These are phyloP conservation scores for Embiotoca jacksoni DNA, from an alignment of 2,113 vertebrate species.

Conservation along the genomic window DNA sequence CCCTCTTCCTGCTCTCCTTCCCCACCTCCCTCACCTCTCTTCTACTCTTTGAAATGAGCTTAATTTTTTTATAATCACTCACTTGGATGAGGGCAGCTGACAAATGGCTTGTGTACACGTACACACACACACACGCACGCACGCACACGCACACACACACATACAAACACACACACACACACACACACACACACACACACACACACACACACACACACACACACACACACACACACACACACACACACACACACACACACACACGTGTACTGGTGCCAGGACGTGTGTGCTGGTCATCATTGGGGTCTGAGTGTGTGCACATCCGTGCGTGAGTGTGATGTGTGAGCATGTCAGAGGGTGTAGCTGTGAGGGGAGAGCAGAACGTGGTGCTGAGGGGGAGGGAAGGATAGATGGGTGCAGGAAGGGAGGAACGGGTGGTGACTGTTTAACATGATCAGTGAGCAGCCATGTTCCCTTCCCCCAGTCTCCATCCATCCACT, in stretches of 20 bases:
- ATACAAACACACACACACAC: too few relatives aligned
- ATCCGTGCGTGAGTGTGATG: conserved; percentile 50
- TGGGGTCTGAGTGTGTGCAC: conserved; percentile 23
- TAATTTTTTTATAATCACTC: conserved; percentile 67
- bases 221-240: too few relatives aligned
- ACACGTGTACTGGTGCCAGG: neutral
- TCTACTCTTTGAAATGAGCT: conserved; percentile 53
- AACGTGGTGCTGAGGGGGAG: conserved; percentile 49
- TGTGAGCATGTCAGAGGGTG: conserved; percentile 69
- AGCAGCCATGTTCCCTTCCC: conserved; percentile 75
- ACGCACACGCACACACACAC: too few relatives aligned
- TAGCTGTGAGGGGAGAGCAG: conserved; percentile 46
- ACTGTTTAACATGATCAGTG: conserved; percentile 81
- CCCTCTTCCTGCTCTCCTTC: neutral
- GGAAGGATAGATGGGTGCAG: conserved; percentile 54
- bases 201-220: too few relatives aligned
- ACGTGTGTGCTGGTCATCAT: conserved; percentile 4
- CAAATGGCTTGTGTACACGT: conserved; percentile 26
- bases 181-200: too few relatives aligned
- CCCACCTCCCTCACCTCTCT: conserved; percentile 19
- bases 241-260: neutral
- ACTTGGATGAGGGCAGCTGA: conserved; percentile 66
- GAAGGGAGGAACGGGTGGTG: conserved; percentile 66
- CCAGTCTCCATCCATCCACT: conserved; percentile 54
- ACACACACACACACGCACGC: too few relatives aligned